Percentiles rank a stretch among this genome's conserved stretches.
Conservation (phyloP, 2,797 vertebrate genomes). For the Notoglanidium macrostoma region DNA sequence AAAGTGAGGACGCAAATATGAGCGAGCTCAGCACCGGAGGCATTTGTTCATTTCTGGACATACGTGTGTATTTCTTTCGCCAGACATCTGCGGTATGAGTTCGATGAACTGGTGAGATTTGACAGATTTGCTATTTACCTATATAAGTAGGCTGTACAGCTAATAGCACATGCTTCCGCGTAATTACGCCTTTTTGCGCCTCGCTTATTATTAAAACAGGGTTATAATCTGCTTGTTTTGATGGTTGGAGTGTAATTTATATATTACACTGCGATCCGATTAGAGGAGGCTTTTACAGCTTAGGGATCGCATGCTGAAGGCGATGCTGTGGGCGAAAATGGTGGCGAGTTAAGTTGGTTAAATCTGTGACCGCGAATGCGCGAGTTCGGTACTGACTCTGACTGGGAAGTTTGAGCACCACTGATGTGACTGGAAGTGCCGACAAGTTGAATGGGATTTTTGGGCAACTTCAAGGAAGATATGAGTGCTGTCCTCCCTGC, state of each 20-base stretch:
- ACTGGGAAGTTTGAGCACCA: not conserved
- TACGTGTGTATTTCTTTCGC: not conserved
- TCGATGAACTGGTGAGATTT: slow-evolving; percentile 13
- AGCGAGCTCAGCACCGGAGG: slow-evolving; percentile 9
- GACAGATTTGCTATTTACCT: not conserved
- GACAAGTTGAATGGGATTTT: slow-evolving; percentile 23
- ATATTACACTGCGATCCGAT: too few relatives aligned
- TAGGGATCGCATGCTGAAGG: not conserved
- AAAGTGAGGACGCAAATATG: slow-evolving; percentile 38
- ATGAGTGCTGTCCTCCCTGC: slow-evolving; percentile 50
- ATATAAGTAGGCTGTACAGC: not conserved
- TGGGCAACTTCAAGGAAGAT: slow-evolving; percentile 43
- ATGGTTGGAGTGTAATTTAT: not conserved
- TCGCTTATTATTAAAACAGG: not conserved
- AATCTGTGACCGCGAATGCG: not conserved
- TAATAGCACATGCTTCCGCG: not conserved
- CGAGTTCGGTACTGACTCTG: slow-evolving; percentile 4
- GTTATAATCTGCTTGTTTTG: not conserved
- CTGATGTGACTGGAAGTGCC: not conserved
- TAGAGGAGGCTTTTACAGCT: not conserved
- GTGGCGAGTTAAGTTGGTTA: slow-evolving; percentile 10
- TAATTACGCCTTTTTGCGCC: not conserved
- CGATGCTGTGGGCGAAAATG: slow-evolving; percentile 15
- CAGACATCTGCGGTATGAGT: not conserved
- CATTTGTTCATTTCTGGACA: slow-evolving; percentile 29